A percentile compares a stretch with the other conserved stretches of the same genome.
phyloP scores from a whole-genome alignment of 2,888 invertebrate genomes.

The Pammene fasciana region DNA sequence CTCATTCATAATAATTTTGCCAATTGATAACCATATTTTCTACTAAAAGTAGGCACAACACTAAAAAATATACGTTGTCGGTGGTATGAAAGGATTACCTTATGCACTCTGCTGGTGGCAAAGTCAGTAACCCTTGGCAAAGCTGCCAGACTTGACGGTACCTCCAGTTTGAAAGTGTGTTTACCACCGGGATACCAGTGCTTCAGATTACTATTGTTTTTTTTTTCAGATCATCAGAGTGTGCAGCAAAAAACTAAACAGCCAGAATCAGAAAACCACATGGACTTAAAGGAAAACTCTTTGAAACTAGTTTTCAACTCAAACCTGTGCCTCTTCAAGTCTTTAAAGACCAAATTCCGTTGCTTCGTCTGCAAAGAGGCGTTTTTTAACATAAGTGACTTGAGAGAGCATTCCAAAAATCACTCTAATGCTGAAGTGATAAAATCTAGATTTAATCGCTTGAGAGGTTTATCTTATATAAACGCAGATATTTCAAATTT shows the following conservation, averaged over 20 bases:
- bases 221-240: slow-evolving; percentile 8
- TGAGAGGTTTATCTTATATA: slow-evolving; percentile 22
- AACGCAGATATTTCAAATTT: slow-evolving; percentile 40
- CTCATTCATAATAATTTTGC: too few species aligned
- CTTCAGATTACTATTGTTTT: not conserved
- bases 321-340: slow-evolving; percentile 36
- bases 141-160: too few species aligned
- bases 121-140: too few species aligned
- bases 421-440: slow-evolving; percentile 25
- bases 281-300: slow-evolving; percentile 31
- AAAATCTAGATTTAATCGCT: slow-evolving; percentile 22
- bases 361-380: slow-evolving; percentile 35
- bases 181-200: too few species aligned
- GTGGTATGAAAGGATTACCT: too few species aligned
- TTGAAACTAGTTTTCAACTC: slow-evolving; percentile 36
- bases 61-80: too few species aligned
- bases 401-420: slow-evolving; percentile 30
- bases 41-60: too few species aligned
- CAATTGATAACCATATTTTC: too few species aligned
- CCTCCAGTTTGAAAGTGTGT: too few species aligned
- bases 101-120: too few species aligned
- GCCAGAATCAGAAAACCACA: slow-evolving; percentile 18
- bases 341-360: slow-evolving; percentile 32
- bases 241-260: slow-evolving; percentile 6
- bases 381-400: slow-evolving; percentile 23